These are phyloP conservation scores for Channa maculata DNA, from an alignment of 2,113 vertebrate genomes.

Conservation along the genomic window DNA sequence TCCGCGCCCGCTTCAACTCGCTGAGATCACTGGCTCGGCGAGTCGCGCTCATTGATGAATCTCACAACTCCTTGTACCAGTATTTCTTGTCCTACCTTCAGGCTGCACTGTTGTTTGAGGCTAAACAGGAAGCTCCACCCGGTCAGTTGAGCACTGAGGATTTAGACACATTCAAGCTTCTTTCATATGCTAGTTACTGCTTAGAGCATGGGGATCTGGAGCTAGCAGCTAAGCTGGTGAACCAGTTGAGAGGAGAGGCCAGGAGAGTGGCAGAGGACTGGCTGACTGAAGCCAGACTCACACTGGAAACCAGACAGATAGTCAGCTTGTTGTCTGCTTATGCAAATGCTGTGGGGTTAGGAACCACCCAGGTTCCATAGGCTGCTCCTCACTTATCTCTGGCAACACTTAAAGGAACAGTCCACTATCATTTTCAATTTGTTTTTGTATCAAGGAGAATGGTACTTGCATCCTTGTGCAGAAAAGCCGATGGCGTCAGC, in stretches of 20 bases:
- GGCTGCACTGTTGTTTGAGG: constrained; percentile 89
- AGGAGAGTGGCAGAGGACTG: constrained; percentile 93
- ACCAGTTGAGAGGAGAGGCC: constrained; percentile 93
- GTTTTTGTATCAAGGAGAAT: neutral
- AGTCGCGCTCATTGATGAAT: constrained; percentile 94
- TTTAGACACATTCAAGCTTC: constrained; percentile 91
- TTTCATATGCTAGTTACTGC: constrained; percentile 93
- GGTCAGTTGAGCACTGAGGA: constrained; percentile 85
- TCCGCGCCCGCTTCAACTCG: constrained; percentile 88
- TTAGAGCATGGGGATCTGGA: constrained; percentile 95
- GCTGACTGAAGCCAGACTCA: constrained; percentile 92
- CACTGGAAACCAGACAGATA: constrained; percentile 94
- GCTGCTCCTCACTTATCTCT: neutral
- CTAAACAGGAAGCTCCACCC: constrained; percentile 87
- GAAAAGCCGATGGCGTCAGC: neutral
- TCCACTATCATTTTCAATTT: neutral
- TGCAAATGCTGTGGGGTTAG: constrained; percentile 92
- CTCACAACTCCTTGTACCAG: constrained; percentile 94
- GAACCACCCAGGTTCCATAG: constrained; percentile 88
- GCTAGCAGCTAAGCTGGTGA: constrained; percentile 94
- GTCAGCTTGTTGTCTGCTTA: constrained; percentile 92
- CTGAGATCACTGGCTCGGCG: constrained; percentile 89
- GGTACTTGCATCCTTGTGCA: neutral
- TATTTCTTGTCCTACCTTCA: constrained; percentile 97
- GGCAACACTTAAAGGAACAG: neutral